Conservation (phyloP, 2,888 invertebrate genomes). For the Ischnus inquisitorius region DNA sequence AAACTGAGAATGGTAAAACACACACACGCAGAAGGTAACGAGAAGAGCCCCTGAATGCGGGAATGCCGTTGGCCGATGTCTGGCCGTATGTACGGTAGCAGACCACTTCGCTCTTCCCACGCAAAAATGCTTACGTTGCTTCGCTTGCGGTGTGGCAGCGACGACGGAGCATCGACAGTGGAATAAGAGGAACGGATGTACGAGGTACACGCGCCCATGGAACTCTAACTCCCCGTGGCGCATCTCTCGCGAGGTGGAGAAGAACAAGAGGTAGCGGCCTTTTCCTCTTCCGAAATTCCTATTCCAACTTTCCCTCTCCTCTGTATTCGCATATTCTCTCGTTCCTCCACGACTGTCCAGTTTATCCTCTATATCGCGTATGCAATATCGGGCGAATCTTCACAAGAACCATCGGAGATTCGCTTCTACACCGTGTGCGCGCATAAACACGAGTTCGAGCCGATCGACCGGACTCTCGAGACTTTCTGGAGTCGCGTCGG, state of each 20-base stretch:
- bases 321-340: constrained; percentile 14
- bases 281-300: constrained; percentile 5
- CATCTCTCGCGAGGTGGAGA: neutral
- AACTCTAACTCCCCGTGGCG: neutral
- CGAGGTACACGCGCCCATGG: constrained; percentile 17
- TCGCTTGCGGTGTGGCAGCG: constrained; percentile 34
- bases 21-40: neutral
- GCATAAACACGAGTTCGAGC: neutral
- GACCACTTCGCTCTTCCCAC: constrained; percentile 77
- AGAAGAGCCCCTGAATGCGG: constrained; percentile 66
- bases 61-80: constrained; percentile 72
- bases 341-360: neutral
- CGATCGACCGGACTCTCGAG: constrained; percentile 17
- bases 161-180: constrained; percentile 9
- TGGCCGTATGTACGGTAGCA: constrained; percentile 73
- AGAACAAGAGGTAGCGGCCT: neutral
- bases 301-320: neutral
- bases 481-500: neutral
- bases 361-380: neutral
- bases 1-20: constrained; percentile 10
- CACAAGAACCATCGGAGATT: constrained; percentile 2
- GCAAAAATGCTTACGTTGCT: constrained; percentile 81
- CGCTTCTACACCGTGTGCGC: neutral
- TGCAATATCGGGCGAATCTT: neutral
- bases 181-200: constrained; percentile 25